phyloP scores from a whole-genome alignment of 1,140 invertebrate species.

The Bombus vancouverensis region DNA sequence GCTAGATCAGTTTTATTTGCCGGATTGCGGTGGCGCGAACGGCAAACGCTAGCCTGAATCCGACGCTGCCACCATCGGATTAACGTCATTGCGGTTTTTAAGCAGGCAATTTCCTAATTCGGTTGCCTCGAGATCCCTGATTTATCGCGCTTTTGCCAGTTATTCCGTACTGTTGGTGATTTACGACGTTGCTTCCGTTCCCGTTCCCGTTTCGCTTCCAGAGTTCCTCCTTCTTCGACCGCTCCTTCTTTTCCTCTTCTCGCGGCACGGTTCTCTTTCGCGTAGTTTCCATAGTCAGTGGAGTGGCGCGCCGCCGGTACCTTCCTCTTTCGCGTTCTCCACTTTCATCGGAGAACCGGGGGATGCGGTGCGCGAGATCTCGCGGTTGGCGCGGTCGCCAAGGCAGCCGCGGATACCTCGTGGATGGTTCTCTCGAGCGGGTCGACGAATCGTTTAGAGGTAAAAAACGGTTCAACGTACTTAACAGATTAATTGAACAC shows the following conservation, averaged over 20 bases:
- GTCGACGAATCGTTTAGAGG: constrained; percentile 4
- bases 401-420: background rate
- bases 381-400: background rate
- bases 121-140: constrained; percentile 73
- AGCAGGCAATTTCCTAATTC: constrained; percentile 82
- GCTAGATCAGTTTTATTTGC: constrained; percentile 76
- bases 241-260: background rate
- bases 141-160: constrained; percentile 77
- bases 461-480: constrained; percentile 62
- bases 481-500: constrained; percentile 54
- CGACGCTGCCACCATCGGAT: constrained; percentile 65
- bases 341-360: background rate
- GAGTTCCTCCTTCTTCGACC: background rate
- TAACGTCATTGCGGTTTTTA: constrained; percentile 82
- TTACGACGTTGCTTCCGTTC: constrained; percentile 63
- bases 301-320: background rate
- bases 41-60: constrained; percentile 37
- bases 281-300: background rate
- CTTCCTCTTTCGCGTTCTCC: background rate
- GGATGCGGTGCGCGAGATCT: no score
- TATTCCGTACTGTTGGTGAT: constrained; percentile 73
- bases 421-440: background rate
- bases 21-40: constrained; percentile 49
- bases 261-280: background rate
- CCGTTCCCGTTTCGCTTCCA: constrained; percentile 1